These are phyloP conservation scores for Encarsia formosa DNA, from an alignment of 2,888 invertebrate genomes.

Conservation along the genomic window DNA sequence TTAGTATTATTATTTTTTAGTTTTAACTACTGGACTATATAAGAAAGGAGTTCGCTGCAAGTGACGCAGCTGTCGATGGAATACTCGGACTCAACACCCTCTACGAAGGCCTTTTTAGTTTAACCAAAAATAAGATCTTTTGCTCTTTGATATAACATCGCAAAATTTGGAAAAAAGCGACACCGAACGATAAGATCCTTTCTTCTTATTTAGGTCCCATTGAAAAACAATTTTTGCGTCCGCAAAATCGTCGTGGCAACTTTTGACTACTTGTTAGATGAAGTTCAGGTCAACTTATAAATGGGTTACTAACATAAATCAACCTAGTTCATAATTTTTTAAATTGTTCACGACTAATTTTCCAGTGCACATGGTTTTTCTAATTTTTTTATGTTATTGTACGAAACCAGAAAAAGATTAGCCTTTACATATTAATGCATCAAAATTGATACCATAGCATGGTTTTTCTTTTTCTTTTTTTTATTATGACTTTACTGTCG, in stretches of 20 bases:
- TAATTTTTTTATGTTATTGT: too few species aligned
- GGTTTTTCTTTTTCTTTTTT: slow-evolving; percentile 4
- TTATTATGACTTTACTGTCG: too few species aligned
- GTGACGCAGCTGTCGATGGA: slow-evolving; percentile 16
- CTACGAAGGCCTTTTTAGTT: slow-evolving; percentile 11
- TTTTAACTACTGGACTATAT: slow-evolving; percentile 21
- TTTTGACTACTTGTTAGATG: too few species aligned
- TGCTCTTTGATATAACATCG: neutral
- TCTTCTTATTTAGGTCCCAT: slow-evolving; percentile 17
- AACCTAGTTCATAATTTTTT: too few species aligned
- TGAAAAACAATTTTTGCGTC: too few species aligned
- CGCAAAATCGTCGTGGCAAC: too few species aligned
- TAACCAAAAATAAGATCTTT: neutral
- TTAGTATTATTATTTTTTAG: neutral
- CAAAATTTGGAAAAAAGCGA: slow-evolving; percentile 10
- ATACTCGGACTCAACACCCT: slow-evolving; percentile 10
- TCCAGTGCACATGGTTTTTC: too few species aligned
- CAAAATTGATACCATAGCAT: slow-evolving; percentile 9
- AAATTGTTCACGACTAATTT: too few species aligned
- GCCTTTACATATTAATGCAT: slow-evolving; percentile 27
- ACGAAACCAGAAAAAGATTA: slow-evolving; percentile 12
- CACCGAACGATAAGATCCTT: slow-evolving; percentile 6
- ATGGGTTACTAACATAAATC: too few species aligned
- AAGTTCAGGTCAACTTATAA: too few species aligned
- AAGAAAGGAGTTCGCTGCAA: slow-evolving; percentile 9